Evolutionary conservation across 2,797 vertebrate genomes (phyloP).

Genomic region (Anabacerthia variegaticeps): DNA sequence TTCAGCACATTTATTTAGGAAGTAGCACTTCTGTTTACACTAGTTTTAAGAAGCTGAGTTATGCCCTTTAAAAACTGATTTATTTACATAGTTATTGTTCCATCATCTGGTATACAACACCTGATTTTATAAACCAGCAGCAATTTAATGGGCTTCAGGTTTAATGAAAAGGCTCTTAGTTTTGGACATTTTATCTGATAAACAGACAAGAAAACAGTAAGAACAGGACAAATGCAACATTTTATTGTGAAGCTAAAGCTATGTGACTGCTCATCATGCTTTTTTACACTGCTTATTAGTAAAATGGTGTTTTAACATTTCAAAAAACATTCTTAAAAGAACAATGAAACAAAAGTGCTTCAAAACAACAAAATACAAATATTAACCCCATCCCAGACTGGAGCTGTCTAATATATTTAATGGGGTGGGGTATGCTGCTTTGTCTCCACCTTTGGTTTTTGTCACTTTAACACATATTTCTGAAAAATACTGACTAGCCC

Average conservation of each 20-base stretch:
- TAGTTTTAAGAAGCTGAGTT: conserved; percentile 14
- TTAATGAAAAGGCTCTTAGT: conserved; percentile 2
- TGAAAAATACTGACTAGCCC: conserved; percentile 23
- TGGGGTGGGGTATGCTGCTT: not conserved
- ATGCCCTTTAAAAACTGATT: not conserved
- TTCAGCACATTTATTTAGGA: conserved; percentile 52
- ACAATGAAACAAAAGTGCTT: conserved; percentile 27
- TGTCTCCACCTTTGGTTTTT: conserved; percentile 40
- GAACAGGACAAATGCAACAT: conserved; percentile 37
- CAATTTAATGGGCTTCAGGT: conserved; percentile 16
- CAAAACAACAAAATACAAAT: not conserved
- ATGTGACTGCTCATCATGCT: conserved; percentile 50
- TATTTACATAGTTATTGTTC: conserved; percentile 6
- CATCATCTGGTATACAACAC: not conserved
- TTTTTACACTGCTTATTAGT: conserved; percentile 53
- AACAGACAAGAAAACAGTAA: conserved; percentile 31
- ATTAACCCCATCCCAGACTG: not conserved
- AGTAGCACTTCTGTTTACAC: conserved; percentile 33
- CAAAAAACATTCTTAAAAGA: conserved; percentile 26
- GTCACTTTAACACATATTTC: not conserved
- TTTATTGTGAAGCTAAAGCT: conserved; percentile 64
- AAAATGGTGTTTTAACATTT: conserved; percentile 28
- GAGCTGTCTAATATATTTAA: not conserved
- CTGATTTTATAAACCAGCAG: not conserved
- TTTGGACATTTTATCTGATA: not conserved